Conservation (phyloP, 1,140 invertebrate species). For the Trachymyrmex septentrionalis region DNA sequence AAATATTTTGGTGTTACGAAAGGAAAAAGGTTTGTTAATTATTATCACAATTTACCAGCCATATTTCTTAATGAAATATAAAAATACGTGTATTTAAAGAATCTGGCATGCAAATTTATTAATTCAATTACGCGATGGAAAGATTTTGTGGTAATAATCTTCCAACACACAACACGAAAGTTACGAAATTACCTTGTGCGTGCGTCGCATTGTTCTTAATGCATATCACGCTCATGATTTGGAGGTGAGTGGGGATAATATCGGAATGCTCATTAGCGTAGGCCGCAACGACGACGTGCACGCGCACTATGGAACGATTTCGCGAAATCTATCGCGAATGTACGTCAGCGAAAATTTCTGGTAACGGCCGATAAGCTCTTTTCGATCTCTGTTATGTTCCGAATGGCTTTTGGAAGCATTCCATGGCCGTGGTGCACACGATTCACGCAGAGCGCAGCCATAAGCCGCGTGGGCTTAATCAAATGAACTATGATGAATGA, state of each 20-base stretch:
- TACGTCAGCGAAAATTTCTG: slow-evolving; percentile 69
- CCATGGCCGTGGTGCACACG: slow-evolving; percentile 38
- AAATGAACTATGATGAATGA: slow-evolving; percentile 81
- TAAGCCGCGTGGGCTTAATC: slow-evolving; percentile 70
- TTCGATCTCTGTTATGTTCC: slow-evolving; percentile 52
- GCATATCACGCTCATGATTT: slow-evolving; percentile 44
- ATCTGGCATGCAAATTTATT: background rate
- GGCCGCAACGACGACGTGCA: slow-evolving; percentile 48
- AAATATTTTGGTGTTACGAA: background rate
- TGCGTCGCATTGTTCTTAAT: slow-evolving; percentile 52
- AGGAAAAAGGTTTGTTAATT: background rate
- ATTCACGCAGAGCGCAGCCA: slow-evolving; percentile 50
- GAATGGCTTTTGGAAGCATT: slow-evolving; percentile 68
- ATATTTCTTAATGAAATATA: background rate
- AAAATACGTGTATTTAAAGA: background rate
- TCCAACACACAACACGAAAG: background rate
- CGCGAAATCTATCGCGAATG: slow-evolving; percentile 58
- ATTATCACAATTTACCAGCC: background rate
- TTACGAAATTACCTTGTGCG: slow-evolving; percentile 18
- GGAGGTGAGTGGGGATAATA: slow-evolving; percentile 12
- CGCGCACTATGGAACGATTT: slow-evolving; percentile 34
- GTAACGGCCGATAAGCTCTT: slow-evolving; percentile 68
- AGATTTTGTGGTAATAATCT: slow-evolving; percentile 8
- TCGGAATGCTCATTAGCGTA: slow-evolving; percentile 58
- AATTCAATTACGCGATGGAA: background rate